phyloP scores from a whole-genome alignment of 1,140 invertebrate species.

The Camponotus pennsylvanicus region DNA sequence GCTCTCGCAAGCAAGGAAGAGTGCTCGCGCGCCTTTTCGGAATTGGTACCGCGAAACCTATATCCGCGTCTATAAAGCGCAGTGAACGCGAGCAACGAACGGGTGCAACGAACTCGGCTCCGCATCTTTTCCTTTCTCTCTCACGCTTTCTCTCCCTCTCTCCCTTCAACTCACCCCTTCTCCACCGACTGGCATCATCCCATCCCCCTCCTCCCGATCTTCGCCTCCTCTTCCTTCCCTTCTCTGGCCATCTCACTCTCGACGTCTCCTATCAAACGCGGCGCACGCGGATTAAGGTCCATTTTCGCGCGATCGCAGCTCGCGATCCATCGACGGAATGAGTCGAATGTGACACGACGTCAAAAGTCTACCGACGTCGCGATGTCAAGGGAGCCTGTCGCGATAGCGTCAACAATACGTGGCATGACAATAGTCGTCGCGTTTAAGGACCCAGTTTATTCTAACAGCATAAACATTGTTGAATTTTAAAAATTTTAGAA shows the following conservation, averaged over 20 bases:
- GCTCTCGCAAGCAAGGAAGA: conserved; percentile 16
- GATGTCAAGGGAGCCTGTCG: background rate
- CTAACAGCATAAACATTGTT: too few species aligned
- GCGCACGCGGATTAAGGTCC: conserved; percentile 4
- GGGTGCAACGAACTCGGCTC: conserved; percentile 83
- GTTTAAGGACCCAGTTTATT: background rate
- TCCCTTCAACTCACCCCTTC: conserved; percentile 36
- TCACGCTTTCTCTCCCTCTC: conserved; percentile 47
- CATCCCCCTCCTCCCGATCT: conserved; percentile 27
- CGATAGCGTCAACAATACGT: conserved; percentile 20
- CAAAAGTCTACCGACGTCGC: background rate
- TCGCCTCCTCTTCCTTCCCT: conserved; percentile 54
- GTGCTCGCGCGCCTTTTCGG: conserved; percentile 64
- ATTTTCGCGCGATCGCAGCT: conserved; percentile 34
- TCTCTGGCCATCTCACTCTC: conserved; percentile 59
- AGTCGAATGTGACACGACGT: background rate
- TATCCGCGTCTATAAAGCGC: conserved; percentile 81
- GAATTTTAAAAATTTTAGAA: too few species aligned
- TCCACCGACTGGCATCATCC: conserved; percentile 22
- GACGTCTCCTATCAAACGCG: conserved; percentile 67
- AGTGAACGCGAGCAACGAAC: conserved; percentile 77
- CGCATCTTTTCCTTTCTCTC: conserved; percentile 39
- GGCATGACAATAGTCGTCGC: background rate
- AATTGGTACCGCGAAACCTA: conserved; percentile 78
- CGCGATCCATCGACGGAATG: too few species aligned